Conservation (phyloP, 2,797 vertebrate species). For the Poeciliopsis gracilis region DNA sequence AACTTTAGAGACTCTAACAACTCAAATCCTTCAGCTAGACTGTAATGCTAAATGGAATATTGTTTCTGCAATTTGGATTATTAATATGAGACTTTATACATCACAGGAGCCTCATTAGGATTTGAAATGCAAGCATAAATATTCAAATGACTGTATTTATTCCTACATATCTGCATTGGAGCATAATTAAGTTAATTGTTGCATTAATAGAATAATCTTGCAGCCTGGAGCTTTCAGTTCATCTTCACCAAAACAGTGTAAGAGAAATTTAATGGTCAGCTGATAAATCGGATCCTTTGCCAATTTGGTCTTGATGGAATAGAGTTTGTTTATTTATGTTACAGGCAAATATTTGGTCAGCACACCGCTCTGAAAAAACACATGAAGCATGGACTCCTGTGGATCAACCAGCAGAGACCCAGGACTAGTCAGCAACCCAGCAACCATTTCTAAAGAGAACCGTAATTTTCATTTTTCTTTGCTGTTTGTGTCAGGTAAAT, state of each 20-base stretch:
- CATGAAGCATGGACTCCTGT: neutral
- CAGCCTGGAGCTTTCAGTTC: neutral
- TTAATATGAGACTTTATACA: neutral
- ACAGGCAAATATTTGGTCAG: neutral
- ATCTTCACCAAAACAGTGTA: neutral
- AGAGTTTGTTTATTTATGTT: neutral
- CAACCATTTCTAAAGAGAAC: neutral
- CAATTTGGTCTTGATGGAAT: neutral
- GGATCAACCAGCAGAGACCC: neutral
- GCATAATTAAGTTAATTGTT: neutral
- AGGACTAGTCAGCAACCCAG: neutral
- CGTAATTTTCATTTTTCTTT: neutral
- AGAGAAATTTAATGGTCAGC: neutral
- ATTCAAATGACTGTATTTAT: neutral
- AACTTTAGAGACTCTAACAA: neutral
- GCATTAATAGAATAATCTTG: neutral
- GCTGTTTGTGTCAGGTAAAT: neutral
- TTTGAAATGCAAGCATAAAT: neutral
- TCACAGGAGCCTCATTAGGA: neutral
- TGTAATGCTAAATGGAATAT: neutral
- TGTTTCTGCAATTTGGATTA: neutral
- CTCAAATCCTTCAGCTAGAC: neutral
- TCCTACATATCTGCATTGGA: neutral
- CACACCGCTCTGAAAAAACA: neutral
- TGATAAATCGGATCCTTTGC: neutral